Base-by-base conservation (phyloP, 2,888 invertebrate species). In the Phrixothrix hirtus region DNA sequence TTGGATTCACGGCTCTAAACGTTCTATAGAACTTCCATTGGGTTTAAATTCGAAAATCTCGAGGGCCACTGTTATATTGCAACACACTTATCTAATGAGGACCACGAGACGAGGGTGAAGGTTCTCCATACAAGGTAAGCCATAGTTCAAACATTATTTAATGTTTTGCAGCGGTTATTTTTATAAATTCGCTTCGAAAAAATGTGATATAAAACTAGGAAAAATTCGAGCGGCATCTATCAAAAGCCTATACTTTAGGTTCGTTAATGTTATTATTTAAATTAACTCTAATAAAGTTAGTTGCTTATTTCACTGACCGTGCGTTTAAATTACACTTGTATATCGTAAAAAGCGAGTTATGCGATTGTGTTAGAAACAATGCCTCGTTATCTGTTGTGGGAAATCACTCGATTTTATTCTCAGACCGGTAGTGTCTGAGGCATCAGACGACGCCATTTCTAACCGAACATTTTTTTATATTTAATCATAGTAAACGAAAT, bases 371-470 rank as follows among this genome's bases (percentile, higher is more conserved):
- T 44, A 47, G 59, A 62, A 43, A 65, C 65, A 65, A 65, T 65
- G 58, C 57, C 57, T 63, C 57, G 61, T 65, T 64, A 64, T 64
- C 60, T 49, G 11, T 41, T 61, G 63, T 65, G 65, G 55, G 65
- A 65, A 60, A 60, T 61, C 60, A 45, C 38, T 21, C 39, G 14
- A 21, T 55, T 54, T 54, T 25, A 45, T 37, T 57, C 58, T 42
- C 54, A 57, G 51, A 43, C 42, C 50, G 38, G 39, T 21, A 21
- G 7, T 47, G 59, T 57, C 58, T 56, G 51, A 31, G 38, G 29
- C 48, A 46, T 38, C 49, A 58, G 38, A 43, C 42, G 44, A 51
- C 56, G 47, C 48, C 52, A 52, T 54, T 49, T 45, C 45, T 34
- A 45, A 42, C 13, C 14, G 44, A 41, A 30, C 37, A 48, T 21